Conservation (phyloP, 2,888 invertebrate species). For the Dicranocentrus wangi region DNA sequence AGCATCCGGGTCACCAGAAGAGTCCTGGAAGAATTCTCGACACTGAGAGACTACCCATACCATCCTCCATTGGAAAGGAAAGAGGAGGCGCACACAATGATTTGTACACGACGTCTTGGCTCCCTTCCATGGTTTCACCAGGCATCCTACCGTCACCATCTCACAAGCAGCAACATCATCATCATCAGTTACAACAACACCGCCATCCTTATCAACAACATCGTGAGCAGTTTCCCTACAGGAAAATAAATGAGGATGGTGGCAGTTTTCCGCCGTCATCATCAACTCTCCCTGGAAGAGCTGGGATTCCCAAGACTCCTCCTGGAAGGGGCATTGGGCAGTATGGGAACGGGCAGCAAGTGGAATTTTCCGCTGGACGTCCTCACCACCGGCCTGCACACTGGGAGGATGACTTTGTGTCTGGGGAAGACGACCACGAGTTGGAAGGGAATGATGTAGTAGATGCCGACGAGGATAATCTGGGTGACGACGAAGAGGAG, state of each 20-base stretch:
- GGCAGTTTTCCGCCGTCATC: slow-evolving; percentile 18
- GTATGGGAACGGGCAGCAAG: slow-evolving; percentile 7
- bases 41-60: not conserved
- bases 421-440: slow-evolving; percentile 56
- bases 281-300: too few species aligned
- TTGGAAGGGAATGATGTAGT: slow-evolving; percentile 47
- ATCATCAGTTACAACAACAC: slow-evolving; percentile 15
- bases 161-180: slow-evolving; percentile 33
- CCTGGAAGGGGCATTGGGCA: slow-evolving; percentile 16
- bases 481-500: slow-evolving; percentile 46
- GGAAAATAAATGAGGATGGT: slow-evolving; percentile 11
- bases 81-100: slow-evolving; percentile 45
- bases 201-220: slow-evolving; percentile 20
- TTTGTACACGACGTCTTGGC: slow-evolving; percentile 59
- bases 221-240: slow-evolving; percentile 12
- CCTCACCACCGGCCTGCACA: slow-evolving; percentile 1
- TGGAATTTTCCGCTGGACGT: not conserved
- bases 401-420: slow-evolving; percentile 24
- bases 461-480: slow-evolving; percentile 35
- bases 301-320: too few species aligned
- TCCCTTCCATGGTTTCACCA: slow-evolving; percentile 61
- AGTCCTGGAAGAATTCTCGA: not conserved
- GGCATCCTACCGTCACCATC: slow-evolving; percentile 5
- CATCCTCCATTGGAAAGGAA: slow-evolving; percentile 13
- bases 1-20: slow-evolving; percentile 35